These are phyloP conservation scores for Pseudomugil gertrudae DNA, from an alignment of 2,797 vertebrate species.

Conservation along the genomic window DNA sequence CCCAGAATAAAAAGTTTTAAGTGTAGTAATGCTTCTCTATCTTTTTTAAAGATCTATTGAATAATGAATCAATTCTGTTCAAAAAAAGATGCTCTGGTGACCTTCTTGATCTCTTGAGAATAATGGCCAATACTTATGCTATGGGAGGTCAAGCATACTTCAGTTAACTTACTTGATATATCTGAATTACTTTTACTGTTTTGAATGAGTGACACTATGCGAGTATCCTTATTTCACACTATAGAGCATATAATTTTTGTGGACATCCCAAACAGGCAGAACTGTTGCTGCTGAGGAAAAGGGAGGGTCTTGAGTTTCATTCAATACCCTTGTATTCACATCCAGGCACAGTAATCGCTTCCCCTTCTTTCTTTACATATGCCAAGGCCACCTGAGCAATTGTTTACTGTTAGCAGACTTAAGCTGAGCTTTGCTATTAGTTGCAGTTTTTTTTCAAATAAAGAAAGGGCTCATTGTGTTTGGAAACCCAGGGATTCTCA, in stretches of 20 bases:
- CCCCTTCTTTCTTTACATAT: constrained; percentile 48
- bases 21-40: constrained; percentile 1
- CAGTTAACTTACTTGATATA: constrained; percentile 8
- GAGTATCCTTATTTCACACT: background rate
- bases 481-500: constrained; percentile 40
- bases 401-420: constrained; percentile 61
- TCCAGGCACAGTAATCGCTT: constrained; percentile 38
- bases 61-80: constrained; percentile 19
- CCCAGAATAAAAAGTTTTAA: background rate
- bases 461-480: constrained; percentile 67
- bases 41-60: constrained; percentile 17
- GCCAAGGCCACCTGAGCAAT: constrained; percentile 51
- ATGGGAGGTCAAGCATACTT: background rate
- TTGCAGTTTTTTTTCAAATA: constrained; percentile 48
- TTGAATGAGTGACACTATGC: background rate
- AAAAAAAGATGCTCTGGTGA: constrained; percentile 4
- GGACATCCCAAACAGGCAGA: constrained; percentile 32
- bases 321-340: constrained; percentile 53
- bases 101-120: background rate
- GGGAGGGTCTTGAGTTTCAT: constrained; percentile 39
- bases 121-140: constrained; percentile 12
- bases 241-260: constrained; percentile 26
- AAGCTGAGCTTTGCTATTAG: constrained; percentile 55
- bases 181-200: background rate
- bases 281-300: constrained; percentile 28